Conservation (phyloP, 2,797 vertebrate species). For the Remorina albescens region DNA sequence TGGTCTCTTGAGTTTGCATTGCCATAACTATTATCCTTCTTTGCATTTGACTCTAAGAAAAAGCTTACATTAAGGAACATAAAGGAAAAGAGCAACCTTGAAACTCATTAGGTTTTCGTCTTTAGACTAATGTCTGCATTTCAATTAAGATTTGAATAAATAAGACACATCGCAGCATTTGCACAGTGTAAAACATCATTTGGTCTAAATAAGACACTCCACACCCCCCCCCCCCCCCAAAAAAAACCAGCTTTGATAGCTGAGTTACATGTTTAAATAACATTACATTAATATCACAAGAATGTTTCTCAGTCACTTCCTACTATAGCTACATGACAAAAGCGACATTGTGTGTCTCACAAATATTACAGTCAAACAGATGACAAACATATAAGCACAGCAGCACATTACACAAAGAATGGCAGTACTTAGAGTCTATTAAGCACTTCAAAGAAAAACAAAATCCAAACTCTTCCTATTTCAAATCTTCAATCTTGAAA, state of each 20-base stretch:
- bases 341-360: conserved; percentile 41
- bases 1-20: conserved; percentile 57
- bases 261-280: conserved; percentile 55
- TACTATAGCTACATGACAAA: conserved; percentile 52
- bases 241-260: conserved; percentile 35
- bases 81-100: conserved; percentile 45
- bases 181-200: conserved; percentile 78
- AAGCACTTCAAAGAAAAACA: conserved; percentile 54
- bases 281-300: conserved; percentile 49
- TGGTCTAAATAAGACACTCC: conserved; percentile 75
- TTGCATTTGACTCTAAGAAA: conserved; percentile 52
- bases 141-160: conserved; percentile 69
- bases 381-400: conserved; percentile 53
- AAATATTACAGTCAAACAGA: conserved; percentile 43
- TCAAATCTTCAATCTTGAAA: conserved; percentile 29
- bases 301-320: conserved; percentile 38
- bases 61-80: conserved; percentile 33
- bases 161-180: conserved; percentile 66
- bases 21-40: conserved; percentile 47
- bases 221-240: background rate
- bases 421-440: conserved; percentile 74
- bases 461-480: conserved; percentile 38
- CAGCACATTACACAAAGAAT: conserved; percentile 77
- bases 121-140: conserved; percentile 35
- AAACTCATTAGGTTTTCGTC: conserved; percentile 32